Percentiles rank a stretch among this genome's conserved stretches.
These are phyloP conservation scores for Myotis planiceps DNA, from an alignment of 2,797 vertebrate species.

Conservation along the genomic window DNA sequence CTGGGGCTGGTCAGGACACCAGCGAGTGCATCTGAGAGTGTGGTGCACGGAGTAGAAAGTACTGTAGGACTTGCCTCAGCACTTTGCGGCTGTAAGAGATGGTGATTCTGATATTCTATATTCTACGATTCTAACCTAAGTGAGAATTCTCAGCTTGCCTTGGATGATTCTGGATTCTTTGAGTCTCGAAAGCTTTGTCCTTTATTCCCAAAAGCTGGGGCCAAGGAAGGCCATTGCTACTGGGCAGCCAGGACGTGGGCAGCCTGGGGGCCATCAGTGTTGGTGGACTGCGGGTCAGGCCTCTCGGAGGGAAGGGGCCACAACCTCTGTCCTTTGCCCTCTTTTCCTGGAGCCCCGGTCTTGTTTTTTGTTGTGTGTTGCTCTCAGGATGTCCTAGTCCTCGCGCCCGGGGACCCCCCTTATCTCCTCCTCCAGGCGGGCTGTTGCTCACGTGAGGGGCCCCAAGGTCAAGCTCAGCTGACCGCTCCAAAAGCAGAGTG, in stretches of 20 bases:
- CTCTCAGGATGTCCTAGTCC: neutral
- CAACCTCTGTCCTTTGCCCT: neutral
- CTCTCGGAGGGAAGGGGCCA: neutral
- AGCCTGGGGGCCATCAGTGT: neutral
- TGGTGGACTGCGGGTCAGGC: rapidly evolving
- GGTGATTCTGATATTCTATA: neutral
- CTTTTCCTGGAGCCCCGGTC: neutral
- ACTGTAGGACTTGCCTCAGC: too few species aligned
- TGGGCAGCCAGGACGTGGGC: neutral
- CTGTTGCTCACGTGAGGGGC: neutral
- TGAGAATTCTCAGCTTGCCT: neutral
- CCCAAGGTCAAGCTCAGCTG: neutral
- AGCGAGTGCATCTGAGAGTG: too few species aligned
- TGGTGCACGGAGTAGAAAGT: neutral
- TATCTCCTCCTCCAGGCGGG: neutral
- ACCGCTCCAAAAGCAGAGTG: neutral
- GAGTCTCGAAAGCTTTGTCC: neutral
- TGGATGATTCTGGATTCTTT: neutral
- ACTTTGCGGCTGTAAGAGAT: neutral
- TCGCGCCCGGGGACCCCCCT: neutral
- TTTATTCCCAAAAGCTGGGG: neutral
- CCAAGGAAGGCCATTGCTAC: neutral
- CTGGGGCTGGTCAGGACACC: neutral
- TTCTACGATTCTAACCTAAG: neutral
- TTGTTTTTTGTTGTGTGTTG: neutral